Conservation (phyloP, 2,797 vertebrate genomes). For the Pelobates cultripes region DNA sequence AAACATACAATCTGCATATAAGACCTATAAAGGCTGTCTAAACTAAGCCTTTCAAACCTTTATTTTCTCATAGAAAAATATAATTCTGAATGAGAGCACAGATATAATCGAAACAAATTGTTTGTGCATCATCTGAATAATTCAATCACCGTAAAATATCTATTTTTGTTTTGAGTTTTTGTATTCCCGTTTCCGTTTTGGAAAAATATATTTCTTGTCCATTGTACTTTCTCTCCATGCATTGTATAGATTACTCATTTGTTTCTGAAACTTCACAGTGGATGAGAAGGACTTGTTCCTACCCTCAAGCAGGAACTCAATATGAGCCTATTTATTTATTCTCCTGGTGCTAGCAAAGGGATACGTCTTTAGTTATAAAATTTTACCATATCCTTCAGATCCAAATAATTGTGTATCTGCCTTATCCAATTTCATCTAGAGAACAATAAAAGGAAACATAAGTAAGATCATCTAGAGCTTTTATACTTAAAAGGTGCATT, state of each 20-base stretch:
- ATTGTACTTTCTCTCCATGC: not conserved
- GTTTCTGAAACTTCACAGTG: not conserved
- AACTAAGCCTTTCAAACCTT: too few species aligned
- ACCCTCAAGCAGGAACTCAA: conserved; percentile 14
- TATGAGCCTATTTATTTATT: not conserved
- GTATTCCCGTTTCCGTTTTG: not conserved
- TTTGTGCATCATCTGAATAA: too few species aligned
- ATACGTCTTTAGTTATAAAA: conserved; percentile 3
- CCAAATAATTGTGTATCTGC: conserved; percentile 18
- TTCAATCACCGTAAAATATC: too few species aligned
- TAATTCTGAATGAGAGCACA: too few species aligned
- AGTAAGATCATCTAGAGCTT: not conserved
- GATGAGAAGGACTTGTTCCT: not conserved
- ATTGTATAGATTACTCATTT: not conserved
- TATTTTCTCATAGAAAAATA: too few species aligned
- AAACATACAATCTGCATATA: too few species aligned
- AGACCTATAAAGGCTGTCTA: too few species aligned
- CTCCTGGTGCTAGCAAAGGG: not conserved
- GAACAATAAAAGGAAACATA: conserved; percentile 2
- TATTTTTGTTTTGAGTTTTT: too few species aligned
- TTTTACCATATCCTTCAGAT: conserved; percentile 20
- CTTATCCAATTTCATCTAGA: conserved; percentile 19
- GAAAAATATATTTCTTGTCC: not conserved
- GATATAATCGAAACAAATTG: too few species aligned
- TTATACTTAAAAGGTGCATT: not conserved